These are phyloP conservation scores for Loriculus beryllinus DNA, from an alignment of 2,797 vertebrate species.

Conservation along the genomic window DNA sequence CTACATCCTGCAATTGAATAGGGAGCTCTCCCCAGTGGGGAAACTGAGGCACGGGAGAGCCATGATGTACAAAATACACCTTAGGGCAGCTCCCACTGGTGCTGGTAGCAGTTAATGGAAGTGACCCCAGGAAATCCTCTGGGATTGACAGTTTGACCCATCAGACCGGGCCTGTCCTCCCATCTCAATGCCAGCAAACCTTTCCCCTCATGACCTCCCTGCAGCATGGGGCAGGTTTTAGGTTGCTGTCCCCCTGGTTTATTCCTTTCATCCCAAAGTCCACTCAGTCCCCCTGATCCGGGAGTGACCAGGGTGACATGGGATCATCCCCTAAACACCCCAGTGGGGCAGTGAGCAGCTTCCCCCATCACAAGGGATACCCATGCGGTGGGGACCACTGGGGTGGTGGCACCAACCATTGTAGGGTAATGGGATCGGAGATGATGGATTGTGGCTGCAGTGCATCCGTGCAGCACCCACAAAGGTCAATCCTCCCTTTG, in stretches of 20 bases:
- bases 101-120: neutral
- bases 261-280: neutral
- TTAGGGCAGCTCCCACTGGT: neutral
- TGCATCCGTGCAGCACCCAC: neutral
- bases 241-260: neutral
- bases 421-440: neutral
- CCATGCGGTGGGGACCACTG: accelerated
- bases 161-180: neutral
- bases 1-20: accelerated
- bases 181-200: neutral
- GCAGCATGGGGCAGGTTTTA: accelerated
- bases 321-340: neutral
- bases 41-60: neutral
- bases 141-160: neutral
- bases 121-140: neutral
- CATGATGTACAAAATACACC: accelerated
- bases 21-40: neutral
- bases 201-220: accelerated
- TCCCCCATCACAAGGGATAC: neutral
- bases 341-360: accelerated
- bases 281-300: neutral
- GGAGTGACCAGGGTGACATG: accelerated
- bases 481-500: neutral
- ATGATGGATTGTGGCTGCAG: neutral
- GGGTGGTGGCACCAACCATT: neutral